Evolutionary conservation across 2,113 vertebrate genomes (phyloP).

Genomic region (Tricholaema leucomelas): DNA sequence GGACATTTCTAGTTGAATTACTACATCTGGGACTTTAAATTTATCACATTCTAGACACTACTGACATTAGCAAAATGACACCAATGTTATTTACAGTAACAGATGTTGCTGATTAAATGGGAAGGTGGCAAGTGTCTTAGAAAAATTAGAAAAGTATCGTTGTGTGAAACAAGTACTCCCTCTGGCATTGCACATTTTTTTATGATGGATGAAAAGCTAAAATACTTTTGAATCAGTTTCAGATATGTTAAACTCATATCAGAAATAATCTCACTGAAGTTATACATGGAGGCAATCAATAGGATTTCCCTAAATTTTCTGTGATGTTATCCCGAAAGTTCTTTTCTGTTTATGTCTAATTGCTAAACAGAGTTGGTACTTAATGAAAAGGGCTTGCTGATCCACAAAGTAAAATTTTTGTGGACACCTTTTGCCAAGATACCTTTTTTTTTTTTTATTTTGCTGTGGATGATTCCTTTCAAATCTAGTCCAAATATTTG

Average conservation of each 20-base stretch:
- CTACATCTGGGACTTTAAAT: background rate
- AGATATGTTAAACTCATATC: background rate
- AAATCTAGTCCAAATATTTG: background rate
- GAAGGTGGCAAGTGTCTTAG: background rate
- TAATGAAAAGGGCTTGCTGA: background rate
- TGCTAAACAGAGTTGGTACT: background rate
- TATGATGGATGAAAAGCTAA: background rate
- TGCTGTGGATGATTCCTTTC: background rate
- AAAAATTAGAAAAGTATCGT: background rate
- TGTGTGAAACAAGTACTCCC: background rate
- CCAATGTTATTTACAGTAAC: background rate
- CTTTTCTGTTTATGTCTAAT: background rate
- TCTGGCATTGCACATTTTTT: background rate
- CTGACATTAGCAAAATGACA: background rate
- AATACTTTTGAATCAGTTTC: background rate
- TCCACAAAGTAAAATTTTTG: background rate
- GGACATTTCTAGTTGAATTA: background rate
- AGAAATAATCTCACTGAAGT: background rate
- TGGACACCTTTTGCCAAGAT: background rate
- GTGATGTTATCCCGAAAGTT: background rate
- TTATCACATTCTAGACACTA: background rate
- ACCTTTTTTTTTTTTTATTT: background rate
- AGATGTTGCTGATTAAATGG: background rate
- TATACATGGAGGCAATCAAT: background rate
- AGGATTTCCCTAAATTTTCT: background rate